A percentile compares a stretch with the other conserved stretches of the same genome.
phyloP scores from a whole-genome alignment of 2,797 vertebrate genomes.

The Denticeps clupeoides region DNA sequence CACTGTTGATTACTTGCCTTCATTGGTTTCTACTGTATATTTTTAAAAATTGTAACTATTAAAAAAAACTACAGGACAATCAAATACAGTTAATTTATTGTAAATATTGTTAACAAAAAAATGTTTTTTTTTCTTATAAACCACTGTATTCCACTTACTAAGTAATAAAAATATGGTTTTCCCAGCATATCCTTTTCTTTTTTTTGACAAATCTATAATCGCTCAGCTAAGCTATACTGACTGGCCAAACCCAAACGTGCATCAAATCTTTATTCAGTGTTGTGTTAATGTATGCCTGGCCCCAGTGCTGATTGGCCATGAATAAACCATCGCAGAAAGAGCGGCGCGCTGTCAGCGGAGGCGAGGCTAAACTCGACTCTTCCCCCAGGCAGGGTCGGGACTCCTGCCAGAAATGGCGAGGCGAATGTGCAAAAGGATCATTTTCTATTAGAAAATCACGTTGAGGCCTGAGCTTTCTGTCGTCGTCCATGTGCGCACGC shows the following conservation, averaged over 20 bases:
- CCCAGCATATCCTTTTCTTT: constrained; percentile 24
- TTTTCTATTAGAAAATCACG: constrained; percentile 49
- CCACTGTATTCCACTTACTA: constrained; percentile 40
- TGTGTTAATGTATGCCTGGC: constrained; percentile 36
- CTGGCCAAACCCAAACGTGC: constrained; percentile 22
- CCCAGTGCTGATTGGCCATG: constrained; percentile 31
- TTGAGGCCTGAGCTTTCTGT: constrained; percentile 43
- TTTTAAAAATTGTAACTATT: constrained; percentile 41
- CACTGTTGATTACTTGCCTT: constrained; percentile 76
- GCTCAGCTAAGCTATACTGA: constrained; percentile 20
- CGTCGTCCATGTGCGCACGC: constrained; percentile 48
- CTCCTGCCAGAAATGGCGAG: constrained; percentile 36
- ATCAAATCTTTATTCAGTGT: too few species aligned
- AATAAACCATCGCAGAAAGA: constrained; percentile 45
- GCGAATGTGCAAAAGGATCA: constrained; percentile 38
- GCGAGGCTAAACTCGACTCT: constrained; percentile 43
- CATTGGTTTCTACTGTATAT: constrained; percentile 51
- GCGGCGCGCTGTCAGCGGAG: constrained; percentile 32
- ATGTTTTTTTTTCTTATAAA: constrained; percentile 53
- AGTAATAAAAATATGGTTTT: constrained; percentile 44
- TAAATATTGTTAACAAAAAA: constrained; percentile 79
- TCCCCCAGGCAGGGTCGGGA: constrained; percentile 38
- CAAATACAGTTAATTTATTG: constrained; percentile 41
- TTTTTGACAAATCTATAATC: constrained; percentile 31
- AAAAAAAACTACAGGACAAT: constrained; percentile 39